A percentile compares a stretch with the other conserved stretches of the same genome.
Evolutionary conservation across 2,888 invertebrate species (phyloP).

Genomic region (Ornithoptera priamus): DNA sequence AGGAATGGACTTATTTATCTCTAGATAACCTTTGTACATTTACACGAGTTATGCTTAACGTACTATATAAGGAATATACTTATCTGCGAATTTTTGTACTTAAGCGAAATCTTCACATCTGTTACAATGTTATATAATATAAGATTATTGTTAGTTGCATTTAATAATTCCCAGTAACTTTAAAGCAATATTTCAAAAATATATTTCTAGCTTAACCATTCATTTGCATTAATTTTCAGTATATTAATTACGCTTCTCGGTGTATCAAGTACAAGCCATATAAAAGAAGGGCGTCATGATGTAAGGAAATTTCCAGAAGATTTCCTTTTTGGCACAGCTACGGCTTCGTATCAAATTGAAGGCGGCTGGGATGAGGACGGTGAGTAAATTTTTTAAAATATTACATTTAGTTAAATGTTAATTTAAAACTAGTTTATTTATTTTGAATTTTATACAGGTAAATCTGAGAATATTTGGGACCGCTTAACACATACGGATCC

Average conservation of each 20-base stretch:
- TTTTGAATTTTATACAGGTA: constrained; percentile 47
- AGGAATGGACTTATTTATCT: constrained; percentile 8
- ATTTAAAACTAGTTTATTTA: background rate
- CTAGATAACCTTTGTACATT: background rate
- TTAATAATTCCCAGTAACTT: background rate
- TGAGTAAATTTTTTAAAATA: constrained; percentile 43
- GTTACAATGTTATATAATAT: constrained; percentile 11
- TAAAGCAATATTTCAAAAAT: background rate
- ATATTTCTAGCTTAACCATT: background rate
- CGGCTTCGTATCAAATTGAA: constrained; percentile 80
- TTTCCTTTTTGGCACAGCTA: constrained; percentile 61
- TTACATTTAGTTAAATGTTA: background rate
- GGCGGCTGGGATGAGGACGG: constrained; percentile 79
- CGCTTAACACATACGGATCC: constrained; percentile 63
- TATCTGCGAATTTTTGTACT: background rate
- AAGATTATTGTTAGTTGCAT: constrained; percentile 16
- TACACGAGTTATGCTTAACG: background rate
- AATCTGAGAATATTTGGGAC: constrained; percentile 81
- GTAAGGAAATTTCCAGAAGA: constrained; percentile 50
- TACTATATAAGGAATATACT: constrained; percentile 7
- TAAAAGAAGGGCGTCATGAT: constrained; percentile 6
- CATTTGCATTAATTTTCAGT: constrained; percentile 4
- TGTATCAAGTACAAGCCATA: constrained; percentile 8
- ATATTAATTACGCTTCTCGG: constrained; percentile 8
- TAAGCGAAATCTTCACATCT: background rate